Base-by-base conservation (phyloP, 2,113 vertebrate species). In the Nothoprocta pentlandii region DNA sequence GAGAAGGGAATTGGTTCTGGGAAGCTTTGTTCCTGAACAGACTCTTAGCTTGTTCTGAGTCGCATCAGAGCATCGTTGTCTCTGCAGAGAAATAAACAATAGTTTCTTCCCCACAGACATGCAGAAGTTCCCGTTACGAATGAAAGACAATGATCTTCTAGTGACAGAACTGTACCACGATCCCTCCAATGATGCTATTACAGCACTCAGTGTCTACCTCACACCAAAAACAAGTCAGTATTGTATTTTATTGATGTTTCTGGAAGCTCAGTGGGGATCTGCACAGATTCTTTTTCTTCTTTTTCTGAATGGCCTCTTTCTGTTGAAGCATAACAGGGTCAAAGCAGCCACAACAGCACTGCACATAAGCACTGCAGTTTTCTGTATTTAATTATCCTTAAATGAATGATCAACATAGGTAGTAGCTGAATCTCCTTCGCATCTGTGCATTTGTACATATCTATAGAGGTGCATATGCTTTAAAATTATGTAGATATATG, bases 131-230 rank as follows among this genome's bases (percentile, higher is more conserved):
- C 99, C 99, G 6, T 92, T 99, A 90, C 98, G 99, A 92, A 99
- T 99, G 99, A 99, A 99, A 89, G 99, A 99, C 92, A 99, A 99
- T 15, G 99, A 99, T 70, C 99, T 99, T 84, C 97, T 99, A 28
- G 99, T 99, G 78, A 99, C 99, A 5, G 99, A 99, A 94, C 97
- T 99, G 79, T 99, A 99, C 91, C 99, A 99, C 2, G 99, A 99
- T 94, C 98, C 99, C 28, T 99, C 99, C 54, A 99, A 99, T 16
- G 99, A 99, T 69, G 99, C 99, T 80, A 99, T 99, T 94, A 99
- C 99, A 41, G 99, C 99, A 0, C 98, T 99, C 93, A 99, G 99
- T 71, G 99, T 99, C 95, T 99, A 99, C 98, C 98, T 99, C 97
- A 99, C 99, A 10, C 99, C 99, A 44, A 99, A 99, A 97, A 99